Conservation (phyloP, 2,113 vertebrate species). For the Rhadina sibilatrix region DNA sequence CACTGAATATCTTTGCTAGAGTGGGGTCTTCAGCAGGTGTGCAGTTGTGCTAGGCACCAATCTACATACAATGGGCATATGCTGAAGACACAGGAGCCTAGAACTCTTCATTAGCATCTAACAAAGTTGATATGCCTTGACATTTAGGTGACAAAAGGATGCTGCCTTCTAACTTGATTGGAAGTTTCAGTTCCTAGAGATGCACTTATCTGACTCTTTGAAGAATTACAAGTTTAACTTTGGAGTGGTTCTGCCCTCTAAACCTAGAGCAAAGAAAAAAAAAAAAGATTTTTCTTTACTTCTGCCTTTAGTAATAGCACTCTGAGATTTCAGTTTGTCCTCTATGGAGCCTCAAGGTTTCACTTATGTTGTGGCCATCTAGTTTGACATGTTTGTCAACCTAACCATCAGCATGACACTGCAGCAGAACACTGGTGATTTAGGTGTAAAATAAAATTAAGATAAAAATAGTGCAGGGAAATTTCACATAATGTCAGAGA, state of each 20-base stretch:
- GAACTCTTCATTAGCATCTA: background rate
- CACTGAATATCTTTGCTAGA: background rate
- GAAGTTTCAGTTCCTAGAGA: background rate
- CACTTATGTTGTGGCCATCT: background rate
- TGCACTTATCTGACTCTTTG: background rate
- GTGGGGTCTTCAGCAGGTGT: background rate
- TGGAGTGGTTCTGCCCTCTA: background rate
- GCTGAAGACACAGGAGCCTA: background rate
- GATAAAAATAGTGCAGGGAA: background rate
- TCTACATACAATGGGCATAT: fast-evolving
- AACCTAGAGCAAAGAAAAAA: background rate
- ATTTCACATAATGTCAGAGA: background rate
- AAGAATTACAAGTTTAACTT: background rate
- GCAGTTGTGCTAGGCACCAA: background rate
- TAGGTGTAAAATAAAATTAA: background rate
- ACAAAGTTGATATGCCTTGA: fast-evolving
- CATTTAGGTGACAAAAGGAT: background rate
- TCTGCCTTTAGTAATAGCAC: background rate
- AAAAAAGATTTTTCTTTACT: background rate
- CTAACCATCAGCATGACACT: background rate
- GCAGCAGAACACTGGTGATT: background rate
- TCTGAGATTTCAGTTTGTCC: background rate
- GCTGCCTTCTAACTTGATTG: background rate
- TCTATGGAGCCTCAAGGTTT: background rate
- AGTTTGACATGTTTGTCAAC: background rate